Evolutionary conservation across 2,113 vertebrate genomes (phyloP).

Genomic region (Leptosomus discolor): DNA sequence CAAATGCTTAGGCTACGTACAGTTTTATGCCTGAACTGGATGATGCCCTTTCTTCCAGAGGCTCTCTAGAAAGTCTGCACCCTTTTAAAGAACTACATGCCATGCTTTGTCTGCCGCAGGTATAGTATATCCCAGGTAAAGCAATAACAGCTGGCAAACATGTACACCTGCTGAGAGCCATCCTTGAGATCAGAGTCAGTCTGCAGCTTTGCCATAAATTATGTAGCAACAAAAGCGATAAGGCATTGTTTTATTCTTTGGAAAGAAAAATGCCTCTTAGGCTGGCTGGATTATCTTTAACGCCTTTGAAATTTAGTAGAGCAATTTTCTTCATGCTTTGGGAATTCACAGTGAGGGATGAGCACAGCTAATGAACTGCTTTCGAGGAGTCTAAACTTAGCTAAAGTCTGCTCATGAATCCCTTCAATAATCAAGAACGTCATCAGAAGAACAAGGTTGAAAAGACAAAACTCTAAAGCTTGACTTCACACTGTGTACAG

Average conservation of each 20-base stretch:
- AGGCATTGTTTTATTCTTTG: neutral
- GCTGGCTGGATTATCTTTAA: neutral
- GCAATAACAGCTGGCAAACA: neutral
- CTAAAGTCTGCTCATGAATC: neutral
- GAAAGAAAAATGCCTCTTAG: neutral
- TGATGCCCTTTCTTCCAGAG: neutral
- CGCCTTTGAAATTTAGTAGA: neutral
- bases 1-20: neutral
- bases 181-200: neutral
- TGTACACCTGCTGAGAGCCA: neutral
- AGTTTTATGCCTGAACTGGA: neutral
- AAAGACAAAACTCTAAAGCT: neutral
- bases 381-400: neutral
- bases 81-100: neutral
- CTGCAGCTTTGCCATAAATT: neutral
- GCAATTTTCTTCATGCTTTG: neutral
- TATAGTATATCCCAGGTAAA: neutral
- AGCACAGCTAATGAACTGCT: neutral
- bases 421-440: neutral
- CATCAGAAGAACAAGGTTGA: neutral
- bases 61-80: neutral
- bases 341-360: neutral
- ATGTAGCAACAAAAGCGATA: neutral
- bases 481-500: neutral
- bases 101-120: neutral